Evolutionary conservation across 2,888 invertebrate species (phyloP), one percentile per base, ranked within the genome.

Genomic region (Eilema griseolum): DNA sequence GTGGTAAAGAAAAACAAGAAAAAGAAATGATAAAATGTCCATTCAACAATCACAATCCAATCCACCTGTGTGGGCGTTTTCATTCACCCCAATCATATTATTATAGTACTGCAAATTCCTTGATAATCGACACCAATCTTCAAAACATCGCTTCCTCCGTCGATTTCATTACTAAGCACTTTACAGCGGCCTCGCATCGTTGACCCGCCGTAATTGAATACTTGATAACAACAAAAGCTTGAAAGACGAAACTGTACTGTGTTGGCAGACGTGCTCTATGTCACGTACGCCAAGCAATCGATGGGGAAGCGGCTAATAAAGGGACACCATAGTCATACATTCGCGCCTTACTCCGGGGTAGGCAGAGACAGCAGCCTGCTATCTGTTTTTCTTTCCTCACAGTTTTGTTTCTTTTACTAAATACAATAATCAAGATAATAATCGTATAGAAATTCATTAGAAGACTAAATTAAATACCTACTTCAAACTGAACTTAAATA

Each of bases 201-300:
- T 70, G 79, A 76, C 76, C 66, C 71, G 63, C 16, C 66, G 82
- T 80, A 83, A 84, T 84, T 83, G 72, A 79, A 78, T 69, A 74
- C 76, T 66, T 74, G 63, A 63, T 74, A 70, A 77, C 74, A 75
- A 70, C 81, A 74, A 80, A 77, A 76, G 73, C 76, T 74, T 85
- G 77, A 73, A 85, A 85, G 71, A 74, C 67, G 82, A 85, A 73
- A 70, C 82, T 72, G 52, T 33, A 67, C 56, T 68, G 37, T 23
- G 62, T 74, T 59, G 33, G 66, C 24, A 37, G 64, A 75, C 82
- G 73, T 83, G 84, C 66, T 57, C n/a, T 62, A 1, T 41, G 87
- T 87, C 87, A 87, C 87, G 87, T 87, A 87, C 81, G 83, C 86
- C 85, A 80, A 60, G 31, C 61, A 52, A 70, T 70, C 57, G 64